Conservation (phyloP, 2,888 invertebrate genomes). For the Drosophila mimetica region DNA sequence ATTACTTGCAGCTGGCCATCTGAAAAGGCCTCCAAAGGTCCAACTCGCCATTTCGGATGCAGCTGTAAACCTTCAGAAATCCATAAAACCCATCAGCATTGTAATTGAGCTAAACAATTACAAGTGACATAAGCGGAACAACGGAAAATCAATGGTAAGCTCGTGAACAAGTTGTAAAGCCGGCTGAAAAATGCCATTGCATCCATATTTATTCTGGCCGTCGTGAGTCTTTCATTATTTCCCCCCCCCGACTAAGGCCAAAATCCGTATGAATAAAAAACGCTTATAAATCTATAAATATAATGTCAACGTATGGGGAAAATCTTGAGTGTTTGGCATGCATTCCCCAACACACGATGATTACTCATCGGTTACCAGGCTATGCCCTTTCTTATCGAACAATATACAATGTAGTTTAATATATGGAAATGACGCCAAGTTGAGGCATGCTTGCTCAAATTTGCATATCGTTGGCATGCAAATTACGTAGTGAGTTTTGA, state of each 20-base stretch:
- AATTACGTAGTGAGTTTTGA: background rate
- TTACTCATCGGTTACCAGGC: conserved; percentile 20
- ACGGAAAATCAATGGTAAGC: conserved; percentile 30
- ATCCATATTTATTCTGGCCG: conserved; percentile 34
- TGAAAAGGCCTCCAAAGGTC: conserved; percentile 57
- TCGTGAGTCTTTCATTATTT: conserved; percentile 42
- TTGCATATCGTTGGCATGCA: conserved; percentile 22
- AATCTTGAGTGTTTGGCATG: conserved; percentile 3
- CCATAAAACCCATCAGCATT: conserved; percentile 36
- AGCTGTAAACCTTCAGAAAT: conserved; percentile 57
- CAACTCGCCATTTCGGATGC: too few species aligned
- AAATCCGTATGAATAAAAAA: conserved; percentile 28
- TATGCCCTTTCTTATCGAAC: conserved; percentile 19
- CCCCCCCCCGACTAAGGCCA: conserved; percentile 34
- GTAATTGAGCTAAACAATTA: conserved; percentile 32
- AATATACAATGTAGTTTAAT: conserved; percentile 11
- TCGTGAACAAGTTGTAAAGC: conserved; percentile 23
- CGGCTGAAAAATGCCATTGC: conserved; percentile 20
- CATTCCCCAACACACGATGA: conserved; percentile 5
- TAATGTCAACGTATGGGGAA: conserved; percentile 21
- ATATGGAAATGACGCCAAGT: conserved; percentile 27
- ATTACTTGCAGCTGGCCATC: conserved; percentile 35
- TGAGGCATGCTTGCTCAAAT: conserved; percentile 57
- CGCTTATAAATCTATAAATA: conserved; percentile 33
- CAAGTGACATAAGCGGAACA: conserved; percentile 64